Base-by-base conservation (phyloP, 2,113 vertebrate species). In the Piprites chloris region DNA sequence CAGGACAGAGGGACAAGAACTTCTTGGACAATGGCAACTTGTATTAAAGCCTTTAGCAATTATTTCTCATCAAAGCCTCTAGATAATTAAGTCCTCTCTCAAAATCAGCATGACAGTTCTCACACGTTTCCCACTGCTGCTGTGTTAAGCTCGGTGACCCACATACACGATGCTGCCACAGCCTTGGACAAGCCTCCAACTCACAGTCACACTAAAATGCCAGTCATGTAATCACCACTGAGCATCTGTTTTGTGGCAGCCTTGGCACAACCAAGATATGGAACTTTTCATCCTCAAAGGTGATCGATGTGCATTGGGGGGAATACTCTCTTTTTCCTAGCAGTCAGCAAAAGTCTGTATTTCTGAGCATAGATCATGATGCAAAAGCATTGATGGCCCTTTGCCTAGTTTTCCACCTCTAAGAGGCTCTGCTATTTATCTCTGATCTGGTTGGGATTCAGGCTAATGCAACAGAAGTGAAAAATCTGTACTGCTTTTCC, bases 41-140 rank as follows among this genome's bases (percentile, higher is more conserved):
- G 33, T 84, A 28, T 55, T 76, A 32, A 86, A 74, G 42, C 46
- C 68, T 58, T 50, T 2, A 59, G 59, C 65, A 96, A 95, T 80
- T 94, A 79, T 59, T 90, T 50, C 71, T 79, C 75, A 32, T 69
- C 85, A 88, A 59, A 77, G 56, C 66, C 49, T 53, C 42, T 26
- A 37, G 78, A 94, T 87, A 96, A 96, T 96, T 42, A 84, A 88
- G 63, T 52, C 27, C 39, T 12, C 47, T 74, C 33, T 88, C 76
- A 78, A 86, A 95, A 93, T 2, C 65, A 95, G 74, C 2, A 26
- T 4, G 20, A 14, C 61, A 44, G 73, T 84, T 93, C 55, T 17
- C 0, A 1, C 82, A 24, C 1, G 0, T 58, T 77, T 87, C 88
- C 78, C 55, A 1, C 5, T 13, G 37, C 11, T 28, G 80, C 74